These are phyloP conservation scores for Protonemura montana DNA, from an alignment of 2,888 invertebrate species.

Conservation along the genomic window DNA sequence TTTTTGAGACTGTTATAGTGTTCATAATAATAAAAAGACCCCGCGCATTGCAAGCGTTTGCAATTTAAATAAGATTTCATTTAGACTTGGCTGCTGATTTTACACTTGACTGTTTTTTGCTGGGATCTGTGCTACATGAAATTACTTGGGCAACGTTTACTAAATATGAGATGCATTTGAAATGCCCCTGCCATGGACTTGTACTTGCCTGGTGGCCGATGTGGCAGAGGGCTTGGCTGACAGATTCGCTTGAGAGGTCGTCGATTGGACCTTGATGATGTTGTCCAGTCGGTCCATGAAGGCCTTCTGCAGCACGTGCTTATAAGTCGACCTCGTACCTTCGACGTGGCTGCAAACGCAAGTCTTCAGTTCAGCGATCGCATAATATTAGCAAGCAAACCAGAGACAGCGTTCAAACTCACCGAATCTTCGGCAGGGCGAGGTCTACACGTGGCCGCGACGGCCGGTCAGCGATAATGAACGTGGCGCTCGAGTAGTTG, in stretches of 20 bases:
- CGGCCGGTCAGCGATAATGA: neutral
- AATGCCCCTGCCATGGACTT: too few relatives aligned
- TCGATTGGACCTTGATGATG: neutral
- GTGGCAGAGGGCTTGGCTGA: neutral
- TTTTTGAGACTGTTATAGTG: too few relatives aligned
- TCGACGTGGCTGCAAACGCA: slow-evolving; percentile 7
- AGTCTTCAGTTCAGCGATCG: too few relatives aligned
- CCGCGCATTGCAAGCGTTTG: too few relatives aligned
- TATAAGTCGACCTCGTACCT: neutral
- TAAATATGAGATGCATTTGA: too few relatives aligned
- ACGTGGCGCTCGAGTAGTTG: neutral
- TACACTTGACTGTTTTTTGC: too few relatives aligned
- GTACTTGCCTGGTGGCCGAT: neutral
- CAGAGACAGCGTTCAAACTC: neutral
- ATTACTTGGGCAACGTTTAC: too few relatives aligned
- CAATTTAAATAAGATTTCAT: too few relatives aligned
- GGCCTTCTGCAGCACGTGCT: slow-evolving; percentile 9
- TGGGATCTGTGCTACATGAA: too few relatives aligned
- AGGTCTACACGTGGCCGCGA: neutral
- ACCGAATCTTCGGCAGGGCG: neutral
- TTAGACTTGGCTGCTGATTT: too few relatives aligned
- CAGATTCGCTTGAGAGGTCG: neutral
- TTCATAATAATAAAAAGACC: too few relatives aligned
- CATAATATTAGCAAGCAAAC: too few relatives aligned
- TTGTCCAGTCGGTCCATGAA: slow-evolving; percentile 21